Percentiles rank a stretch among this genome's conserved stretches.
These are phyloP conservation scores for Axis porcinus DNA, from an alignment of 2,113 vertebrate species.

Conservation along the genomic window DNA sequence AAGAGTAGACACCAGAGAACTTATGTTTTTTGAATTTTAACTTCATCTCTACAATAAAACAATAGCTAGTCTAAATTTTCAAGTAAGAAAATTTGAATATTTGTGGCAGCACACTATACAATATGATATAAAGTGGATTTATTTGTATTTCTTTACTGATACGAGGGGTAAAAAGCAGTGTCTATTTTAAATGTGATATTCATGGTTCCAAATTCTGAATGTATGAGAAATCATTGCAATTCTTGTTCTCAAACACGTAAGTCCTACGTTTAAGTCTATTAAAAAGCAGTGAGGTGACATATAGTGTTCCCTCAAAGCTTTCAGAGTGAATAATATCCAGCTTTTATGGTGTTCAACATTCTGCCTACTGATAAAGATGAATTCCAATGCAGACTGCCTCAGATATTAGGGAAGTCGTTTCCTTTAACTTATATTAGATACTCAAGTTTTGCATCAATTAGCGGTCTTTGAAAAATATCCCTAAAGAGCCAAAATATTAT, in stretches of 20 bases:
- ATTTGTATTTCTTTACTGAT: neutral
- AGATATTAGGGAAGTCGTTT: conserved; percentile 58
- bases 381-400: conserved; percentile 63
- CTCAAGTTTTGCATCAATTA: conserved; percentile 47
- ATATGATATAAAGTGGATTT: neutral
- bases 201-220: conserved; percentile 43
- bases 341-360: conserved; percentile 64
- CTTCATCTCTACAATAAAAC: neutral
- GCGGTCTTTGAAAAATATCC: conserved; percentile 57
- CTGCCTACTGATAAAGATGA: conserved; percentile 76
- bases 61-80: neutral
- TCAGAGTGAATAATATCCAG: conserved; percentile 78
- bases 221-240: neutral
- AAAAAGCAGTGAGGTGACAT: conserved; percentile 71
- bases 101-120: neutral
- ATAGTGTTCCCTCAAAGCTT: conserved; percentile 63
- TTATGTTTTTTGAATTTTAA: neutral
- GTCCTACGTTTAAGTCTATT: conserved; percentile 67
- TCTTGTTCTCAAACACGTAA: neutral
- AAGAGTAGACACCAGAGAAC: neutral
- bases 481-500: conserved; percentile 56
- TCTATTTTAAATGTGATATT: conserved; percentile 32
- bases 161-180: neutral
- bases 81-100: neutral
- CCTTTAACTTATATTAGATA: conserved; percentile 72